Base-by-base conservation (phyloP, 2,888 invertebrate species). In the Laspeyria flexula region DNA sequence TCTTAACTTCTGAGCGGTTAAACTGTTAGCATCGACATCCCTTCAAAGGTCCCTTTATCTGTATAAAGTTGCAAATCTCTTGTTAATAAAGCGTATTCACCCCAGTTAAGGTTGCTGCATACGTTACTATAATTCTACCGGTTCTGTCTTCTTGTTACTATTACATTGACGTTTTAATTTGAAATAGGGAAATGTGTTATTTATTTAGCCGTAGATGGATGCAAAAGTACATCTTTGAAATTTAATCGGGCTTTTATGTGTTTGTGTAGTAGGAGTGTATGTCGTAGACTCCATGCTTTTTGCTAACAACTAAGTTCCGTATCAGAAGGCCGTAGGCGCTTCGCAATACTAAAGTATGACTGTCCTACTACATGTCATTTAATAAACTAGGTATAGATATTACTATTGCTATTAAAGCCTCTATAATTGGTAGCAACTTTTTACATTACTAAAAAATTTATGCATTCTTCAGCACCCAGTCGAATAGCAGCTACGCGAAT, bases 41-140 rank as follows among this genome's bases (percentile, higher is more conserved):
- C 75, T 79, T 79, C 73, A 79, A 77, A 77, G 82, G 72, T 67
- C 72, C 75, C 60, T 81, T 81, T 80, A 81, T 77, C 77, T 75
- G 57, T 55, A 57, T 63, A 71, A 79, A 83, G 78, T 84, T 79
- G 71, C 75, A 80, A 79, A 83, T 85, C 77, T 79, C 74, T 71
- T 63, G 55, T 71, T 81, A 79, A 81, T 81, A 79, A 74, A 77
- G 70, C 73, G 73, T 80, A 77, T 77, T 79, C 77, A 59, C 76
- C 73, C 83, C 81, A 84, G 84, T 85, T 83, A 84, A 57, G 71
- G 45, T 51, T 57, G 27, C 45, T 52, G 53, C 53, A 56, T 44
- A 51, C 42, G 31, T 46, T 48, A 39, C 34, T 12, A 44, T 30
- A 51, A 33, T 31, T 12, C 9, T 15, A 40, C 11, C 18, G 46